Evolutionary conservation across 1,140 invertebrate species (phyloP), one percentile per base, ranked within the genome.

Genomic region (Drosophila asahinai): DNA sequence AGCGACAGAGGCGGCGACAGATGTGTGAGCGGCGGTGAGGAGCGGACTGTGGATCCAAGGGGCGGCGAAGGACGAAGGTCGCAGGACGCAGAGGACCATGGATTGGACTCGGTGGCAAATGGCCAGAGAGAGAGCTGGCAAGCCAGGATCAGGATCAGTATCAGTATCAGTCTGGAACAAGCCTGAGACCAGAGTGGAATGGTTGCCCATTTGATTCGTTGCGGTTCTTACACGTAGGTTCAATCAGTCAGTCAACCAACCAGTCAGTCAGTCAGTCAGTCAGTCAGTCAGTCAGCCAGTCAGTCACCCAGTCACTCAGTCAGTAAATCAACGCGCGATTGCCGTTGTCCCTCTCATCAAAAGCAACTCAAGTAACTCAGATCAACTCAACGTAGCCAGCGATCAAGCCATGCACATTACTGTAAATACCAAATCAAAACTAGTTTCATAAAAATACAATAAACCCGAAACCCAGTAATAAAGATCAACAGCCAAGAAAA

Each of bases 81-180:
- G 68, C 52, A 58, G 71, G 65, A 70, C 51, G 54, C 17, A 48
- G 48, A n/a, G 68, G 79, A 91, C 89, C 72, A 92, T 92, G 91
- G 91, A 92, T 91, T 92, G 91, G 91, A 92, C 87, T 77, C 91
- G 91, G 80, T 92, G 91, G 91, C 91, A 91, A 84, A 64, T 79
- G 66, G 80, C 83, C 83, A 86, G 83, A 87, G 83, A 86, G 66
- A 81, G 84, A 81, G 77, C 82, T 90, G 74, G 91, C 83, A 89
- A 68, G 15, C 67, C 67, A 47, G 77, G 62, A 90, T 65, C 80
- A 49, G 52, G 36, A 58, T 30, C 27, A 30, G 27, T 5, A 30
- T 57, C 25, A 75, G 54, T 22, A 22, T 22, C 54, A 65, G 72
- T 57, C 75, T 70, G 54, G 66, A 70, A 59, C 74, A 79, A 52